Evolutionary conservation across 2,888 invertebrate genomes (phyloP).

Genomic region (Caenorhabditis japonica): DNA sequence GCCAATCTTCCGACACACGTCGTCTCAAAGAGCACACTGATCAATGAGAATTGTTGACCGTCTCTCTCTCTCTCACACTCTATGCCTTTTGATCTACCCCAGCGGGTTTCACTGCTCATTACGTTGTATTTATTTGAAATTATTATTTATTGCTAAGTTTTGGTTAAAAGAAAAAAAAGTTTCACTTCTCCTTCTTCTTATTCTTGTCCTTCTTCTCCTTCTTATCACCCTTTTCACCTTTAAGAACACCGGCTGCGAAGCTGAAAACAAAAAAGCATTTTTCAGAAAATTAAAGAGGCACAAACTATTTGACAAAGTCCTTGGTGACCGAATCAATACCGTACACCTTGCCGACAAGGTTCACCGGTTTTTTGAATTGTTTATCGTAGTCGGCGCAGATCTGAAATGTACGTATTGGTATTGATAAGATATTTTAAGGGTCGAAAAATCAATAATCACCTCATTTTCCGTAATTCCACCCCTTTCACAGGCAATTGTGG

Average conservation of each 20-base stretch:
- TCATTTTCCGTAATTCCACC: constrained; percentile 4
- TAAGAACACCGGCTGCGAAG: constrained; percentile 13
- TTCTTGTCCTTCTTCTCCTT: constrained; percentile 1
- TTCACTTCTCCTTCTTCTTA: constrained; percentile 1
- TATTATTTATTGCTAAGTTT: background rate
- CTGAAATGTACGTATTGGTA: constrained; percentile 5
- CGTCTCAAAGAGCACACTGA: constrained; percentile 40
- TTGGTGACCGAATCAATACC: constrained; percentile 31
- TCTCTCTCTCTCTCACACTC: background rate
- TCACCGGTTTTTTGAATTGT: constrained; percentile 3
- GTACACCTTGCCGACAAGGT: constrained; percentile 4
- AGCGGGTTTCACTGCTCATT: constrained; percentile 22
- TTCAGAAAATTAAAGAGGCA: too few species aligned
- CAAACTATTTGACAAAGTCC: constrained; percentile 28
- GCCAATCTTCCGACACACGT: constrained; percentile 33
- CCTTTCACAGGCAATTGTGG: background rate
- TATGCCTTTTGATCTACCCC: background rate
- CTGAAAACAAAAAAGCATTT: too few species aligned
- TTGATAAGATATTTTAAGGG: background rate
- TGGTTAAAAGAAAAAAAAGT: background rate
- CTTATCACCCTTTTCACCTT: background rate
- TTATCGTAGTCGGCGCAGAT: constrained; percentile 17
- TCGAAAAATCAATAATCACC: constrained; percentile 6
- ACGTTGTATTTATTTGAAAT: background rate
- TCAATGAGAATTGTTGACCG: constrained; percentile 30